These are phyloP conservation scores for Leptinotarsa lineolata DNA, from an alignment of 1,140 invertebrate genomes.

Conservation along the genomic window DNA sequence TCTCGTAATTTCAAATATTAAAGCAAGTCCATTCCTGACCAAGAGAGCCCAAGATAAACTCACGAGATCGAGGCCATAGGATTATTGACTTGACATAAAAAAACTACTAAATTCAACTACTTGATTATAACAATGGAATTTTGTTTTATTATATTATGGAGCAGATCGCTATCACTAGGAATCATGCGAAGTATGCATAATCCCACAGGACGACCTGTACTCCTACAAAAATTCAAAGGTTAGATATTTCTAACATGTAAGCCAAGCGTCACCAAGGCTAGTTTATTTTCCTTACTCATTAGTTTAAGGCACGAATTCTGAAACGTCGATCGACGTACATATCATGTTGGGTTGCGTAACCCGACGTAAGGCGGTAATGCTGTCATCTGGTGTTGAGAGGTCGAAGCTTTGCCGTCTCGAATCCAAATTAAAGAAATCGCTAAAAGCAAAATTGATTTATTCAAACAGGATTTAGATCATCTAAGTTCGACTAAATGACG, in stretches of 20 bases:
- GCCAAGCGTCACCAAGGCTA: conserved; percentile 80
- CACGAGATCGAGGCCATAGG: too few species aligned
- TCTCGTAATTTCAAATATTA: too few species aligned
- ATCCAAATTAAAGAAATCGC: too few species aligned
- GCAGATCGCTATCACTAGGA: conserved; percentile 72
- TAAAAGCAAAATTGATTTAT: too few species aligned
- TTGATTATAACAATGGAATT: too few species aligned
- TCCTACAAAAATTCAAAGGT: conserved; percentile 72
- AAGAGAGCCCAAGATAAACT: too few species aligned
- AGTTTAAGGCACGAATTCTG: conserved; percentile 31
- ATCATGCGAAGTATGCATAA: conserved; percentile 68
- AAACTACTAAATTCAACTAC: too few species aligned
- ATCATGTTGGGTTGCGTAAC: neutral
- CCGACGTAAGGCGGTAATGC: neutral
- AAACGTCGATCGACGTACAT: neutral
- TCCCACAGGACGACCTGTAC: conserved; percentile 72
- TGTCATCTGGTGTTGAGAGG: neutral
- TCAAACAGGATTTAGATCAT: too few species aligned
- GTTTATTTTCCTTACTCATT: conserved; percentile 85
- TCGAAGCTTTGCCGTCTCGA: too few species aligned
- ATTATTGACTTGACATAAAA: too few species aligned
- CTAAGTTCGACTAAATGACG: too few species aligned
- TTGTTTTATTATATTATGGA: conserved; percentile 44
- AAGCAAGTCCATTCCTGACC: too few species aligned
- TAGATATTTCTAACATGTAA: conserved; percentile 59